These are phyloP conservation scores for Cephonodes hylas DNA, from an alignment of 2,888 invertebrate genomes.

Conservation along the genomic window DNA sequence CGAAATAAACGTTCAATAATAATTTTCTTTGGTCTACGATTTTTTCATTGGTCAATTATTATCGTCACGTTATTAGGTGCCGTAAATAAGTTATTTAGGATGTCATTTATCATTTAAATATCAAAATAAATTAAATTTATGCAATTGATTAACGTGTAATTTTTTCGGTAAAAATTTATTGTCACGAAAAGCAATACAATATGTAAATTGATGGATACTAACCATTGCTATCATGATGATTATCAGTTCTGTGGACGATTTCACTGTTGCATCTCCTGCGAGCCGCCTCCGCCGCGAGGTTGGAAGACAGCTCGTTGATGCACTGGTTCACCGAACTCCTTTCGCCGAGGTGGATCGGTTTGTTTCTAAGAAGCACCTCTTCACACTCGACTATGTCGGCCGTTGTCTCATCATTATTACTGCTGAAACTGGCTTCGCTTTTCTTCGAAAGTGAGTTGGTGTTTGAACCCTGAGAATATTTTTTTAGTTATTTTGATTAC, in stretches of 20 bases:
- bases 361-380: conserved; percentile 67
- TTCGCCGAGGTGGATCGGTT: conserved; percentile 61
- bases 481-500: no score
- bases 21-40: no score
- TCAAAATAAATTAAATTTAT: no score
- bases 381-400: conserved; percentile 57
- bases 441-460: conserved; percentile 66
- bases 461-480: conserved; percentile 52
- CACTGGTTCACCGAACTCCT: conserved; percentile 83
- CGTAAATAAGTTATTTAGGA: no score
- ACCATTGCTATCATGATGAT: conserved; percentile 64
- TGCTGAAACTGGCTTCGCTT: conserved; percentile 60
- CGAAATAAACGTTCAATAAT: no score
- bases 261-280: conserved; percentile 77
- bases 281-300: conserved; percentile 65
- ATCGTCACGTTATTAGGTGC: no score
- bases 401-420: conserved; percentile 62
- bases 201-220: neutral
- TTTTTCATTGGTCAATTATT: no score
- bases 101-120: no score
- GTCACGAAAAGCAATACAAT: neutral
- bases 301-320: conserved; percentile 86
- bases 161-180: no score
- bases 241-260: conserved; percentile 68
- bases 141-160: no score